A percentile compares a stretch with the other conserved stretches of the same genome.
Evolutionary conservation across 2,888 invertebrate genomes (phyloP).

Genomic region (Philaethria dido): DNA sequence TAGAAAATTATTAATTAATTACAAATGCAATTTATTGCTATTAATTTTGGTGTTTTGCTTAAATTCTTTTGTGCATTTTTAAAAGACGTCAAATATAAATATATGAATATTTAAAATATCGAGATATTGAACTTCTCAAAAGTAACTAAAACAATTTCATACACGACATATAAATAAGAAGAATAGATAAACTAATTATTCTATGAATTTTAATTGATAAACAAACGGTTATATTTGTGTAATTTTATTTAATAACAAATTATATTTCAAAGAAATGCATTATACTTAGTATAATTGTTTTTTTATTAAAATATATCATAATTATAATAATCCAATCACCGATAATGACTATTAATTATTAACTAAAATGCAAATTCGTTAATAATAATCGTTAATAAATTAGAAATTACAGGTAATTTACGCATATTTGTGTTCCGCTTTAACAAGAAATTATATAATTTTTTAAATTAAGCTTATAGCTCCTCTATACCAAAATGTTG

Average conservation of each 20-base stretch:
- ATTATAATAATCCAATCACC: slow-evolving; percentile 3
- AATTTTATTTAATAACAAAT: neutral
- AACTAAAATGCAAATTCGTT: slow-evolving; percentile 26
- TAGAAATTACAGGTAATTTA: slow-evolving; percentile 33
- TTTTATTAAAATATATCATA: neutral
- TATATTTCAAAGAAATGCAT: neutral
- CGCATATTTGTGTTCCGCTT: slow-evolving; percentile 19
- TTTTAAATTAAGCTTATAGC: neutral
- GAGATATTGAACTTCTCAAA: too few relatives aligned
- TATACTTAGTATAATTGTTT: neutral
- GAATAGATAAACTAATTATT: too few relatives aligned
- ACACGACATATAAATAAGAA: too few relatives aligned
- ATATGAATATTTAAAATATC: too few relatives aligned
- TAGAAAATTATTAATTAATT: too few relatives aligned
- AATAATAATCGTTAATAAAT: slow-evolving; percentile 27
- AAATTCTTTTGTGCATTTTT: too few relatives aligned
- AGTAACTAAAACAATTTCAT: too few relatives aligned
- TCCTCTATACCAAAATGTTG: neutral
- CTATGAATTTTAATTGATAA: neutral
- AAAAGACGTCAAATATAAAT: too few relatives aligned
- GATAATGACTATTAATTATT: slow-evolving; percentile 32
- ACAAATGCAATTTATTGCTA: too few relatives aligned
- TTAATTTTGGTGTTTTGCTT: too few relatives aligned
- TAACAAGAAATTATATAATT: slow-evolving; percentile 15
- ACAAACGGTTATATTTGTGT: too few relatives aligned